Evolutionary conservation across 2,797 vertebrate species (phyloP).

Genomic region (Vultur gryphus): DNA sequence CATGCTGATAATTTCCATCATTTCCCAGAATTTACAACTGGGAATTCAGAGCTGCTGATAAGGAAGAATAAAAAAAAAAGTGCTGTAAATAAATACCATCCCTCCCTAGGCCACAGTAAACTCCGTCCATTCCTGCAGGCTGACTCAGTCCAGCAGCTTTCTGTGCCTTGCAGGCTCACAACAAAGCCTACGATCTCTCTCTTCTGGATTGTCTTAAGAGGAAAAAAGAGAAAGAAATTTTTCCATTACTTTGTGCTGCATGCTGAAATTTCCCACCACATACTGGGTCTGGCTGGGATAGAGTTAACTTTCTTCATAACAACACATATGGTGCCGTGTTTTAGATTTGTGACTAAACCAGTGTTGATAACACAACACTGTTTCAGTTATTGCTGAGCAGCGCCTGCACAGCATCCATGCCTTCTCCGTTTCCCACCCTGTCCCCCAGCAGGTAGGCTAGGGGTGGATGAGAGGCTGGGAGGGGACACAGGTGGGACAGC

Average conservation of each 20-base stretch:
- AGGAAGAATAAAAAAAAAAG: neutral
- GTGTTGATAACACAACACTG: rapidly evolving
- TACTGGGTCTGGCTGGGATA: neutral
- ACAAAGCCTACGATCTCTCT: neutral
- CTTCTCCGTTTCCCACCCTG: rapidly evolving
- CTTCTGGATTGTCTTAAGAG: neutral
- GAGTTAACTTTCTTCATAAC: neutral
- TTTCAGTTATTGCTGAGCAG: neutral
- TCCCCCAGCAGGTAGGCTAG: neutral
- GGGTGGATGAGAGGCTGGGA: neutral
- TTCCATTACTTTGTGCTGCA: neutral
- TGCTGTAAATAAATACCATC: neutral
- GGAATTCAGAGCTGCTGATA: constrained; percentile 9
- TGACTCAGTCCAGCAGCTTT: neutral
- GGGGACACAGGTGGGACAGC: neutral
- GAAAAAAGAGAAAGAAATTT: neutral
- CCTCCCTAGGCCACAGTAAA: neutral
- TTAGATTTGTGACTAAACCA: neutral
- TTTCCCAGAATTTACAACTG: constrained; percentile 4
- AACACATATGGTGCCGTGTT: rapidly evolving
- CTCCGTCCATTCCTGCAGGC: neutral
- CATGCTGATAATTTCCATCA: neutral
- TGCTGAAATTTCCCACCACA: neutral
- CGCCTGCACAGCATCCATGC: neutral
- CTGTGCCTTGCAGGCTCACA: neutral